Conservation (phyloP, 2,113 vertebrate genomes). For the Brachionichthys hirsutus region DNA sequence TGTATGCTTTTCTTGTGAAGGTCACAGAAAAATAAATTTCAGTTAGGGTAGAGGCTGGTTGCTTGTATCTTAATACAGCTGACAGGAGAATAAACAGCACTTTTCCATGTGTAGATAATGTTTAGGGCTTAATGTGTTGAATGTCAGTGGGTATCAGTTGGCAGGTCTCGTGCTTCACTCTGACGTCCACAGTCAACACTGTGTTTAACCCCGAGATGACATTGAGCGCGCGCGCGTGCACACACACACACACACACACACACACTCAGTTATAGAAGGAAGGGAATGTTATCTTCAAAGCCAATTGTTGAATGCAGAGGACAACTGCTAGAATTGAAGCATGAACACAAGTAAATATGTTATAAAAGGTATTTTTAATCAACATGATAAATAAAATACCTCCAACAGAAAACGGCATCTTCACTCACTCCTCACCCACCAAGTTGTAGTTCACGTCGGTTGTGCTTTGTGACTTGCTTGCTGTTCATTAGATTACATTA, state of each 20-base stretch:
- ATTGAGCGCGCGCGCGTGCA: conserved; percentile 23
- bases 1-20: conserved; percentile 38
- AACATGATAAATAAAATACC: too few species aligned
- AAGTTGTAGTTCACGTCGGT: too few species aligned
- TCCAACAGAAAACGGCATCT: too few species aligned
- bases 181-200: conserved; percentile 53
- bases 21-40: conserved; percentile 40
- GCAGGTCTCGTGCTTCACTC: conserved; percentile 48
- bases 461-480: too few species aligned
- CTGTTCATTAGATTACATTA: too few species aligned
- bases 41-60: conserved; percentile 26
- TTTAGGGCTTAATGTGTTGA: conserved; percentile 57
- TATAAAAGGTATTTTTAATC: too few species aligned
- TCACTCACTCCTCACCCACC: too few species aligned
- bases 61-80: conserved; percentile 45
- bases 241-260: conserved; percentile 3
- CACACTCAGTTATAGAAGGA: too few species aligned
- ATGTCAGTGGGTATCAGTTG: conserved; percentile 60
- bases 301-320: too few species aligned
- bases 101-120: conserved; percentile 51
- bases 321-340: too few species aligned
- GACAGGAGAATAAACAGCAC: conserved; percentile 54
- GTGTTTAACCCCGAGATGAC: conserved; percentile 57
- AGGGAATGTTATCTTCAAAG: too few species aligned
- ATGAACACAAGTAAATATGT: too few species aligned